phyloP scores from a whole-genome alignment of 2,113 vertebrate genomes.

The Nipponia nippon region DNA sequence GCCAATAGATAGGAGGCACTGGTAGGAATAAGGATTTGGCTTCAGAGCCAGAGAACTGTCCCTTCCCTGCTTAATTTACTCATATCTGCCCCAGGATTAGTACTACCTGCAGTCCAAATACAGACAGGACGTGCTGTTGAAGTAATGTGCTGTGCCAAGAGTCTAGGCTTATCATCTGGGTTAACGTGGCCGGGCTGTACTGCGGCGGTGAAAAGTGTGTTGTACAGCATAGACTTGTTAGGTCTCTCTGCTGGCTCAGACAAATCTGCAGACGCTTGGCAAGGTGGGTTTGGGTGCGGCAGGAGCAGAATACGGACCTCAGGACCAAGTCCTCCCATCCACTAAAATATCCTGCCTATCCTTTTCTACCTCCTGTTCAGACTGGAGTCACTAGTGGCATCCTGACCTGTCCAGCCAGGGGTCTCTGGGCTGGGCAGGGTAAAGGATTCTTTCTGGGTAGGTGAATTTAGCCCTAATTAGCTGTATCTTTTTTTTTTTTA shows the following conservation, averaged over 20 bases:
- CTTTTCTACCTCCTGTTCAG: background rate
- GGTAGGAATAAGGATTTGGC: background rate
- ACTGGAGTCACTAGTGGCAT: background rate
- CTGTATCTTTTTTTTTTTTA: too few relatives aligned
- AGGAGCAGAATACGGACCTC: background rate
- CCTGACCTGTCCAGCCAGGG: background rate
- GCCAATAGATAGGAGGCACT: background rate
- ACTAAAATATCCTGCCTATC: too few relatives aligned
- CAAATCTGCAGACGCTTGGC: accelerated
- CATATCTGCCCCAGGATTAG: background rate
- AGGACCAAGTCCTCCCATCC: background rate
- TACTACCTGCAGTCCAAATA: background rate
- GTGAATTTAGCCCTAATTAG: background rate
- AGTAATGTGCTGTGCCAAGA: background rate
- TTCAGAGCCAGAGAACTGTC: background rate
- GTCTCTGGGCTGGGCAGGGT: background rate
- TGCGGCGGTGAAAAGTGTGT: accelerated
- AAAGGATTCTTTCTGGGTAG: too few relatives aligned
- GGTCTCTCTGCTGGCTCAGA: background rate
- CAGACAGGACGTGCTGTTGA: background rate
- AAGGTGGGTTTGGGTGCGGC: background rate
- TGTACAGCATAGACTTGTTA: background rate
- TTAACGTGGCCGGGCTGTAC: background rate
- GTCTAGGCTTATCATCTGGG: background rate
- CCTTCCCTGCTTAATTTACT: background rate